Base-by-base conservation (phyloP, 2,797 vertebrate genomes). In the Microctenopoma steveboyesi region DNA sequence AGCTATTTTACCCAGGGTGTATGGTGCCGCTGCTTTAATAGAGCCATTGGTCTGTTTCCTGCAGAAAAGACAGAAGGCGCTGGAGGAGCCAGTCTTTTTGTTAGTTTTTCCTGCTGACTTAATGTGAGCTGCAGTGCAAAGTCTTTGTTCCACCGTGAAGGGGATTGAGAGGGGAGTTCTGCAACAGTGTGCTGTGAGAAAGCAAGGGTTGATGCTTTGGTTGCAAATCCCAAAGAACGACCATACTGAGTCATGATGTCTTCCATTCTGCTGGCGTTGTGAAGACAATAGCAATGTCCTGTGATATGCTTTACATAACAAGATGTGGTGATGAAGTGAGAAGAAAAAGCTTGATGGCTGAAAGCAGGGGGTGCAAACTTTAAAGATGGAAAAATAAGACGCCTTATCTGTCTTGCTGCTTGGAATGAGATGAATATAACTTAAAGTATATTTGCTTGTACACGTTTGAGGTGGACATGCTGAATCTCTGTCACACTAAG, bases 1-100 rank as follows among this genome's bases (percentile, higher is more conserved):
- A 92, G 86, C 76, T 90, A 69, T 86, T 91, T 87, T 78, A 89
- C 85, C 81, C 79, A 76, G 89, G 86, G 85, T 91, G 83, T 80
- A 76, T 67, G 69, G 71, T 13, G 61, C 64, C 4, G 69, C 78
- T 77, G 72, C 86, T 91, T 89, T 90, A 92, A 92, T 91, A 87
- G 86, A 88, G 83, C 79, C 86, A 87, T 92, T 57, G 76, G 67
- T 86, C 80, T 84, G 83, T 83, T 91, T 91, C 87, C 82, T 80
- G 80, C 78, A 74, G 79, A 75, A 90, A 83, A 87, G 84, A 86
- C 69, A 83, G 75, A 85, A 76, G 82, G 73, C 68, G 65, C 64
- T 46, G 51, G 70, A 87, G 79, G 74, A 87, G 72, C 70, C 0
- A 10, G 77, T 66, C 52, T 86, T 76, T 82, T 76, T 81, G 52